These are phyloP conservation scores for Dione juno DNA, from an alignment of 2,888 invertebrate genomes.

Conservation along the genomic window DNA sequence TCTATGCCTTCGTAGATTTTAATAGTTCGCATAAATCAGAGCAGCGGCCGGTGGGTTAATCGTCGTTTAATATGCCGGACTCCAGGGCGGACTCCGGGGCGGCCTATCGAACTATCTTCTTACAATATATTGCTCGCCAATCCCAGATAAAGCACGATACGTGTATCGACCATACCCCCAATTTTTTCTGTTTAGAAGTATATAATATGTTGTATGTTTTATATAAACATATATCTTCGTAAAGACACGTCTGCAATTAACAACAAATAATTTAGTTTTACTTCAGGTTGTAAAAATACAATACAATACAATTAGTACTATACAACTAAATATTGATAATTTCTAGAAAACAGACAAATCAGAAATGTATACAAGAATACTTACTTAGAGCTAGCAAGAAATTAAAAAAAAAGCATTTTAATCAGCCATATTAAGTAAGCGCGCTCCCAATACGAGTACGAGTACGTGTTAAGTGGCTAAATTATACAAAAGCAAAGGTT, in stretches of 20 bases:
- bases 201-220: too few species aligned
- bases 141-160: constrained; percentile 59
- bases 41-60: constrained; percentile 79
- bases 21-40: constrained; percentile 83
- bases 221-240: too few species aligned
- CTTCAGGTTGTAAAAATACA: too few species aligned
- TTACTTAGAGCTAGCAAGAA: neutral
- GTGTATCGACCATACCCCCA: constrained; percentile 47
- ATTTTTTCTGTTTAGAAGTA: neutral
- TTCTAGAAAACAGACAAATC: neutral
- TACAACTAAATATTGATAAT: too few species aligned
- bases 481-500: constrained; percentile 2
- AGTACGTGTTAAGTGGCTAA: neutral
- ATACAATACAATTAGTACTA: too few species aligned
- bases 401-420: neutral
- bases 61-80: constrained; percentile 80
- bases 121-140: constrained; percentile 55
- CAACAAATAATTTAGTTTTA: too few species aligned
- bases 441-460: neutral
- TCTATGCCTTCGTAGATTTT: constrained; percentile 82
- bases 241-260: too few species aligned
- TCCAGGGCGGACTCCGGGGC: too few species aligned
- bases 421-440: neutral
- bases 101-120: constrained; percentile 59
- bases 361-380: too few species aligned